Percentiles rank a stretch among this genome's conserved stretches.
phyloP scores from a whole-genome alignment of 2,113 vertebrate genomes.

The Cololabis saira region DNA sequence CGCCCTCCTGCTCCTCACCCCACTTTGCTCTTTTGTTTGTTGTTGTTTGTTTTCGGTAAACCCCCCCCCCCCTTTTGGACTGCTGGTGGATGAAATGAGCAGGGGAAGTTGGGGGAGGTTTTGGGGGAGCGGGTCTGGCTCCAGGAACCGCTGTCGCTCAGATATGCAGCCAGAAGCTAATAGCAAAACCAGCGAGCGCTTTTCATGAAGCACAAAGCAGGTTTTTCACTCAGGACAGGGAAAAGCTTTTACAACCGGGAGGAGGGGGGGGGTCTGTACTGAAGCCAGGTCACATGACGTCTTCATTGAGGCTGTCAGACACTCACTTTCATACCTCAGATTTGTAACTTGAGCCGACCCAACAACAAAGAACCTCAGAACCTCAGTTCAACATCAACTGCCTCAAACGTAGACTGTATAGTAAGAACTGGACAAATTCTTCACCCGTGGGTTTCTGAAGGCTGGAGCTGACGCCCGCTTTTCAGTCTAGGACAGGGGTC shows the following conservation, averaged over 20 bases:
- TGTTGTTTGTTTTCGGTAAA: constrained; percentile 68
- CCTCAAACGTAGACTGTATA: too few relatives aligned
- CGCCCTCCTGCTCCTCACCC: constrained; percentile 32
- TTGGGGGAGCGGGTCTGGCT: constrained; percentile 42
- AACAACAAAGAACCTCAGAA: too few relatives aligned
- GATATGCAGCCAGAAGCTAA: constrained; percentile 44
- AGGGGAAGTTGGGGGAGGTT: constrained; percentile 3
- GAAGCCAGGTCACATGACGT: constrained; percentile 56
- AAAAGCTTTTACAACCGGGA: constrained; percentile 40
- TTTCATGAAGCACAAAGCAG: constrained; percentile 55
- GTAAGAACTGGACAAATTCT: too few relatives aligned
- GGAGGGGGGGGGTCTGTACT: constrained; percentile 17
- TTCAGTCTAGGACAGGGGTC: too few relatives aligned
- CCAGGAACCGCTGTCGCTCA: constrained; percentile 45
- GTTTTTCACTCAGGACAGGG: constrained; percentile 44
- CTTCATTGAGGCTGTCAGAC: constrained; percentile 40
- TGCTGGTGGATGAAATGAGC: constrained; percentile 61
- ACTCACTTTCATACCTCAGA: too few relatives aligned
- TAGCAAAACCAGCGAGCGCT: constrained; percentile 43
- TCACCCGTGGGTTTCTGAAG: too few relatives aligned
- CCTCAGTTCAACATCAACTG: too few relatives aligned
- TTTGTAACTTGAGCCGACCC: too few relatives aligned
- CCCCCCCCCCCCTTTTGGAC: constrained; percentile 52
- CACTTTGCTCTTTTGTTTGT: constrained; percentile 71
- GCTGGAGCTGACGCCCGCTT: too few relatives aligned